A percentile compares a stretch with the other conserved stretches of the same genome.
Evolutionary conservation across 2,797 vertebrate species (phyloP).

Genomic region (Molothrus aeneus): DNA sequence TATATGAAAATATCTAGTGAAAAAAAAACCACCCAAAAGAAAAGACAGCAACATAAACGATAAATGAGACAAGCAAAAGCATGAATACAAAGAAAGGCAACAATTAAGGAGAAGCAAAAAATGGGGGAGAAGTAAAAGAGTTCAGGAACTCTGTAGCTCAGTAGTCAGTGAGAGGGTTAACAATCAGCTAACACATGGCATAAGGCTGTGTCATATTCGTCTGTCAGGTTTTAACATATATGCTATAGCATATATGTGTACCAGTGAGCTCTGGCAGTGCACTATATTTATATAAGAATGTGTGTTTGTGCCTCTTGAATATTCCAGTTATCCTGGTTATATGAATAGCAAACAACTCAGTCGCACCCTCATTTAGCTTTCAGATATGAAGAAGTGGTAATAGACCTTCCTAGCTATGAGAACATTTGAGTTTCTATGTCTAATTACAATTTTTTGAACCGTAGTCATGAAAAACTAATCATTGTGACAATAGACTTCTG

Average conservation of each 20-base stretch:
- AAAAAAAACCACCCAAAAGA: not conserved
- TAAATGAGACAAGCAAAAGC: not conserved
- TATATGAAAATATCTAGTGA: not conserved
- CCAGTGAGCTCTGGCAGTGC: not conserved
- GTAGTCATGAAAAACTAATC: constrained; percentile 46
- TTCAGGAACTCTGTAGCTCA: not conserved
- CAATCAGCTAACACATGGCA: not conserved
- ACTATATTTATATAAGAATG: not conserved
- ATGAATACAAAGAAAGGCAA: not conserved
- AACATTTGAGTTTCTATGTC: constrained; percentile 48
- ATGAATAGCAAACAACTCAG: constrained; percentile 11
- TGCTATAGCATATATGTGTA: not conserved
- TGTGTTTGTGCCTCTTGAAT: not conserved
- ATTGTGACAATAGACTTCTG: constrained; percentile 47
- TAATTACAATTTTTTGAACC: constrained; percentile 67
- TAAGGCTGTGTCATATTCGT: not conserved
- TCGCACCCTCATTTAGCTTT: constrained; percentile 2
- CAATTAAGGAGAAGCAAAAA: not conserved
- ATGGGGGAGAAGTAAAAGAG: not conserved
- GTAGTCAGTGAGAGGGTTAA: not conserved
- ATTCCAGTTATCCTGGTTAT: not conserved
- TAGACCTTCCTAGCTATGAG: constrained; percentile 29
- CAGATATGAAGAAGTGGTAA: constrained; percentile 47
- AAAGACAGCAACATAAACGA: not conserved
- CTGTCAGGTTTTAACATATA: not conserved